phyloP scores from a whole-genome alignment of 1,140 invertebrate genomes.

The Hyles euphorbiae region DNA sequence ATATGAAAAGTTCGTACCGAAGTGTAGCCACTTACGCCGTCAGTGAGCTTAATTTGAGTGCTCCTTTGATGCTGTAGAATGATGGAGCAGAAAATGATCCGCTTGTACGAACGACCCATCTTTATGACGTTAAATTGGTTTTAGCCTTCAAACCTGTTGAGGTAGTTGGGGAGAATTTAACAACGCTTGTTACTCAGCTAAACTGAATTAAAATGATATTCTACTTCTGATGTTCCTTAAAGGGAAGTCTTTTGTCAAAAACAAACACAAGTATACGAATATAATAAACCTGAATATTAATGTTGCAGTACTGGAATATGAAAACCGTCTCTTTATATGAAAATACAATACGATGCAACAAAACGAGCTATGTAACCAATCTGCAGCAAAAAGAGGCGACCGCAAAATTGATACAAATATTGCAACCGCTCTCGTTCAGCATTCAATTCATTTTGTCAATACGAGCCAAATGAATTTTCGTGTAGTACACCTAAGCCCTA shows the following conservation, averaged over 20 bases:
- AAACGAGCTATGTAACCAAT: too few relatives aligned
- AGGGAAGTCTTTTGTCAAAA: not conserved
- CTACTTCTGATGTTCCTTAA: not conserved
- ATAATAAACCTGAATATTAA: too few relatives aligned
- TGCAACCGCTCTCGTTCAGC: slow-evolving; percentile 9
- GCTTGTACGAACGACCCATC: slow-evolving; percentile 26
- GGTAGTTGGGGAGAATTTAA: slow-evolving; percentile 19
- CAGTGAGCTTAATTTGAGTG: slow-evolving; percentile 37
- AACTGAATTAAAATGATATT: slow-evolving; percentile 4
- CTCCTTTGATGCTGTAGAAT: slow-evolving; percentile 35
- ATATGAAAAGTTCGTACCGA: not conserved
- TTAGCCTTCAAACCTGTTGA: slow-evolving; percentile 33
- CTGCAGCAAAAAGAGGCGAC: slow-evolving; percentile 12
- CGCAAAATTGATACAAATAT: slow-evolving; percentile 17
- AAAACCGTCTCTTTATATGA: too few relatives aligned
- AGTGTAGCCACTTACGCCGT: slow-evolving; percentile 26
- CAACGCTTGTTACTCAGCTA: slow-evolving; percentile 6
- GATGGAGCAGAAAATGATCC: slow-evolving; percentile 44
- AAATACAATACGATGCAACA: too few relatives aligned
- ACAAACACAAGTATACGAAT: too few relatives aligned
- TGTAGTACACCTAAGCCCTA: too few relatives aligned
- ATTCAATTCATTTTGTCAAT: slow-evolving; percentile 13
- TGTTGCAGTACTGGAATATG: too few relatives aligned
- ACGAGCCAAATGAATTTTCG: too few relatives aligned
- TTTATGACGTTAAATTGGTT: slow-evolving; percentile 40